These are phyloP conservation scores for Rhopalosiphum padi DNA, from an alignment of 1,140 invertebrate genomes.

Conservation along the genomic window DNA sequence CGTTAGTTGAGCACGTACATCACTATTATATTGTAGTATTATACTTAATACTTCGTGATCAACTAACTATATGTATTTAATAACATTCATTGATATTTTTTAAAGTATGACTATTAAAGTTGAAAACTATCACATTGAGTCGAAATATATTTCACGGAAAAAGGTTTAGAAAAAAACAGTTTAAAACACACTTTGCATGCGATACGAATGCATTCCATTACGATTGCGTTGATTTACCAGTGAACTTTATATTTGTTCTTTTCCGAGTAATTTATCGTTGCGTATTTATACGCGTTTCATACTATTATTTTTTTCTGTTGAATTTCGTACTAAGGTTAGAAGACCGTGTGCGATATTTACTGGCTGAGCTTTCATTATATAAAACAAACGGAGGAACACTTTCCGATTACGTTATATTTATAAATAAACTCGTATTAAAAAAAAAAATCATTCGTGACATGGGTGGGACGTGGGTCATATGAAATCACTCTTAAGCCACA, in stretches of 20 bases:
- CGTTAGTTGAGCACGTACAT: too few relatives aligned
- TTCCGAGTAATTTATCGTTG: not conserved
- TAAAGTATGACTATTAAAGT: not conserved
- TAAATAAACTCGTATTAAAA: slow-evolving; percentile 12
- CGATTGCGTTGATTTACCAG: not conserved
- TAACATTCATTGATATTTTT: not conserved
- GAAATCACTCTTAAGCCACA: slow-evolving; percentile 24
- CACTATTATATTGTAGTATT: too few relatives aligned
- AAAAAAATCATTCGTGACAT: not conserved
- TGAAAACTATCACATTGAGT: not conserved
- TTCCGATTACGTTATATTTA: slow-evolving; percentile 12
- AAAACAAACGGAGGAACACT: slow-evolving; percentile 18
- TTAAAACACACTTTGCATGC: not conserved
- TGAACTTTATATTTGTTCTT: not conserved
- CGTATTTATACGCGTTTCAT: not conserved
- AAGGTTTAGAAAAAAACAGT: not conserved
- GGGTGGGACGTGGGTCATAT: not conserved
- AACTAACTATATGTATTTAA: not conserved
- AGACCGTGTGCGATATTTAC: not conserved
- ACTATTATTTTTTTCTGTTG: not conserved
- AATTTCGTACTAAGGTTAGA: not conserved
- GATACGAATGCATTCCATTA: not conserved
- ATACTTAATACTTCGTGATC: not conserved
- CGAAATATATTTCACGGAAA: not conserved
- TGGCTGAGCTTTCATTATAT: not conserved